These are phyloP conservation scores for Cyprinodon tularosa DNA, from an alignment of 2,113 vertebrate genomes.

Conservation along the genomic window DNA sequence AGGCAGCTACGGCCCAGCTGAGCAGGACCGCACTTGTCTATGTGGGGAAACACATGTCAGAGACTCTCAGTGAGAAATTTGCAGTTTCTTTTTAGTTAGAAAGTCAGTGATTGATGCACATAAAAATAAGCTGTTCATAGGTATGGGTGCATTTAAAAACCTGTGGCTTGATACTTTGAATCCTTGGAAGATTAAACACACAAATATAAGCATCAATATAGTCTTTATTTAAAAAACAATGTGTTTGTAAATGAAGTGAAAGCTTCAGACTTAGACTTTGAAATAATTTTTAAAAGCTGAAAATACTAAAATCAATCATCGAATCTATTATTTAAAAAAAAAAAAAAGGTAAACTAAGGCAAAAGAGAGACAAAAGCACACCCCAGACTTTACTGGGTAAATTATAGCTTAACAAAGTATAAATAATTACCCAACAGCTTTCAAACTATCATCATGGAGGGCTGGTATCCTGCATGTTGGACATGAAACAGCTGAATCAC, in stretches of 20 bases:
- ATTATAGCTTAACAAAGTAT: too few relatives aligned
- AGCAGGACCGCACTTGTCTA: slow-evolving; percentile 74
- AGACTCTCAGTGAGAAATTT: slow-evolving; percentile 21
- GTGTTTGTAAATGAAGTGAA: not conserved
- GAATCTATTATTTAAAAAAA: too few relatives aligned
- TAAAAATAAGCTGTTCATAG: not conserved
- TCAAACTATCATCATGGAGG: too few relatives aligned
- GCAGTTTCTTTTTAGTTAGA: not conserved
- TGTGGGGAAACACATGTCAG: slow-evolving; percentile 62
- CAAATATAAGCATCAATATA: too few relatives aligned
- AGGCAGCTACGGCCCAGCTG: slow-evolving; percentile 55
- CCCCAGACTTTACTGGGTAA: too few relatives aligned
- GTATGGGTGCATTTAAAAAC: not conserved
- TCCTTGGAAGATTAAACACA: not conserved
- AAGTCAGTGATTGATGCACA: not conserved
- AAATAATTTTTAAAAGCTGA: not conserved
- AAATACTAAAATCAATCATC: not conserved
- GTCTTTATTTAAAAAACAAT: not conserved
- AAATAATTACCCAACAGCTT: too few relatives aligned
- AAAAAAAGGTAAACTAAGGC: too few relatives aligned
- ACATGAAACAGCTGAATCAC: too few relatives aligned
- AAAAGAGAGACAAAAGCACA: too few relatives aligned
- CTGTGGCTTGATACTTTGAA: not conserved
- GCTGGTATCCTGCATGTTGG: too few relatives aligned
- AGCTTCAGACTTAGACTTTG: not conserved